These are phyloP conservation scores for Diadumene lineata DNA, from an alignment of 92 coral and sea anemone genomes.

Conservation along the genomic window DNA sequence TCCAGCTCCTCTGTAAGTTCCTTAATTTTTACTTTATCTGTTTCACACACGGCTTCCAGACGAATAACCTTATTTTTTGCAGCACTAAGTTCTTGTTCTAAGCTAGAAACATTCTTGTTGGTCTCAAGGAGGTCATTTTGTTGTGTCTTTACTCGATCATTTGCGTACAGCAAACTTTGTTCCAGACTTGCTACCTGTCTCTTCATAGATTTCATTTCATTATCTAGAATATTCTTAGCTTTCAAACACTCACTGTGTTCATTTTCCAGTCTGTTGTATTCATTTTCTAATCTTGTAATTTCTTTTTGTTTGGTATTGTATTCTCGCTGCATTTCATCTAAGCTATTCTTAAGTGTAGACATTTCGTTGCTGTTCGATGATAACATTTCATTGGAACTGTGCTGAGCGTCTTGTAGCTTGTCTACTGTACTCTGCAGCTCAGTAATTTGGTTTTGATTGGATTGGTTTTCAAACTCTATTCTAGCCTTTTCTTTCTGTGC, in stretches of 20 bases:
- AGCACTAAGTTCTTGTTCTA: conserved; percentile 79
- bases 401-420: conserved; percentile 50
- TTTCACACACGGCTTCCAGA: conserved; percentile 64
- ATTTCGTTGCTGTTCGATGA: conserved; percentile 45
- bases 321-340: conserved; percentile 39
- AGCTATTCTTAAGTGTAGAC: conserved; percentile 57
- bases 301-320: conserved; percentile 63
- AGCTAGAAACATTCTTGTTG: conserved; percentile 48
- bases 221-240: conserved; percentile 37
- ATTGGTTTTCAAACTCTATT: conserved; percentile 55
- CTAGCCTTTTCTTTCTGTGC: conserved; percentile 62
- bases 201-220: conserved; percentile 38
- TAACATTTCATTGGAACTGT: conserved; percentile 47
- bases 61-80: conserved; percentile 68
- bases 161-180: conserved; percentile 43
- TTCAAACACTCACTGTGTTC: conserved; percentile 57
- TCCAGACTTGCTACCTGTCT: conserved; percentile 57
- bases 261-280: conserved; percentile 53
- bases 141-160: conserved; percentile 61
- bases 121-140: conserved; percentile 71
- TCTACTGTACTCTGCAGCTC: conserved; percentile 54
- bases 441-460: conserved; percentile 45
- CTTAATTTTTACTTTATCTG: conserved; percentile 61
- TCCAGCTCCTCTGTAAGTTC: conserved; percentile 57
- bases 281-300: conserved; percentile 41